Conservation (phyloP, 2,888 invertebrate genomes). For the Embidobia sp. region DNA sequence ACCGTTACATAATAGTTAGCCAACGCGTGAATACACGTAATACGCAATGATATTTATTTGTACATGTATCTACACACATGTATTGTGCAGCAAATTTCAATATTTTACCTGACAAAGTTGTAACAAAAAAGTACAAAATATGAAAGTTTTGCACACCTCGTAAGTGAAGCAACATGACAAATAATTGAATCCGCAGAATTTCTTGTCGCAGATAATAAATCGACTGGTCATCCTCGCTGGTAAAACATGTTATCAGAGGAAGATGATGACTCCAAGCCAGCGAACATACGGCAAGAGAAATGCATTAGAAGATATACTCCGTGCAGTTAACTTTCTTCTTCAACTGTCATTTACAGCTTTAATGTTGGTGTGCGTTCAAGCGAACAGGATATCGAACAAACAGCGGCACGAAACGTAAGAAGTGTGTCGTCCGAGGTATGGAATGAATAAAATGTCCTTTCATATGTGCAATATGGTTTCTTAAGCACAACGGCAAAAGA, state of each 20-base stretch:
- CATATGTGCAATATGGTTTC: slow-evolving; percentile 37
- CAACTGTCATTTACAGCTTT: slow-evolving; percentile 54
- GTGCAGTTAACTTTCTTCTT: slow-evolving; percentile 42
- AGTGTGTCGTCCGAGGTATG: slow-evolving; percentile 52
- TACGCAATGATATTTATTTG: slow-evolving; percentile 36
- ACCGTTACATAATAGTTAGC: slow-evolving; percentile 35
- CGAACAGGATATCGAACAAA: slow-evolving; percentile 36
- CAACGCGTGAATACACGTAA: slow-evolving; percentile 34
- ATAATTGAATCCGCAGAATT: slow-evolving; percentile 67
- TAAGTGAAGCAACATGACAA: slow-evolving; percentile 50
- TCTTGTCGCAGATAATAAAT: slow-evolving; percentile 71
- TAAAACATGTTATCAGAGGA: slow-evolving; percentile 55
- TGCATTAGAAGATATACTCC: slow-evolving; percentile 68
- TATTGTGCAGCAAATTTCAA: slow-evolving; percentile 30
- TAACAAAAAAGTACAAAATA: slow-evolving; percentile 47
- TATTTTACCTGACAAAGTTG: slow-evolving; percentile 59
- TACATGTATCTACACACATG: slow-evolving; percentile 19
- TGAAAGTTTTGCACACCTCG: slow-evolving; percentile 44
- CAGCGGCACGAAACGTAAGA: slow-evolving; percentile 44
- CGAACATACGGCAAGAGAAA: slow-evolving; percentile 68
- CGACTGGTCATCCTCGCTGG: slow-evolving; percentile 54
- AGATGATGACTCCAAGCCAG: slow-evolving; percentile 65
- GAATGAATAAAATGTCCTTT: slow-evolving; percentile 36
- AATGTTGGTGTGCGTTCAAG: slow-evolving; percentile 37
- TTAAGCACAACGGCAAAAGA: slow-evolving; percentile 26